Base-by-base conservation (phyloP, 2,113 vertebrate genomes). In the Plestiodon gilberti region DNA sequence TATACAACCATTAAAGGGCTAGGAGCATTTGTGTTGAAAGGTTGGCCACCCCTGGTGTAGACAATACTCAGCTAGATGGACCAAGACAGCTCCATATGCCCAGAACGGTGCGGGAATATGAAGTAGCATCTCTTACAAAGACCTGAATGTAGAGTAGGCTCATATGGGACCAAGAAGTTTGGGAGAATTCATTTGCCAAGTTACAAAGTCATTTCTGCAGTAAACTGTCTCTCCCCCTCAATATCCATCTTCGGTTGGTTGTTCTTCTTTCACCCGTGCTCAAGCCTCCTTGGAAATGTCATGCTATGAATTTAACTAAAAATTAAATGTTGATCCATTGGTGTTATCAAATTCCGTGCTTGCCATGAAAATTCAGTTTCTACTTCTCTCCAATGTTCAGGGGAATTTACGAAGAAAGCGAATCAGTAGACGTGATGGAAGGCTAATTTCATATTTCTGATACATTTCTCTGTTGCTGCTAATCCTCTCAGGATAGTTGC, bases 401-500 rank as follows among this genome's bases (percentile, higher is more conserved):
- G 35, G 65, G 61, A 48, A 86, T 87, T 93, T 94, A 80, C 1
- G 62, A 61, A 81, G 82, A 65, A n/a, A 33, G 64, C 69, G 17
- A 0, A 67, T 77, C 33, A 78, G 43, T 57, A 35, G 62, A 78
- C 5, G 43, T 4, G 86, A 86, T 70, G 76, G 87, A 92, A 82
- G 30, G 35, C n/a, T 84, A 86, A 90, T 91, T 92, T 91, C 25
- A 38, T 87, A 76, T 86, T 89, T 94, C 67, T 82, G 69, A 18
- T 85, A 88, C 55, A 3, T 88, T 92, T 91, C 88, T 11, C 80
- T 91, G 43, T 43, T 81, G 64, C 23, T 71, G 76, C 73, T 48
- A 28, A 84, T 93, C 82, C 67, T 93, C 22, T 90, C 59, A 82
- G 67, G 11, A 43, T 62, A 91, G n/a, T 86, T 81, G 87, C 83